These are phyloP conservation scores for Drosophila melanocephala DNA, from an alignment of 2,888 invertebrate genomes.

Conservation along the genomic window DNA sequence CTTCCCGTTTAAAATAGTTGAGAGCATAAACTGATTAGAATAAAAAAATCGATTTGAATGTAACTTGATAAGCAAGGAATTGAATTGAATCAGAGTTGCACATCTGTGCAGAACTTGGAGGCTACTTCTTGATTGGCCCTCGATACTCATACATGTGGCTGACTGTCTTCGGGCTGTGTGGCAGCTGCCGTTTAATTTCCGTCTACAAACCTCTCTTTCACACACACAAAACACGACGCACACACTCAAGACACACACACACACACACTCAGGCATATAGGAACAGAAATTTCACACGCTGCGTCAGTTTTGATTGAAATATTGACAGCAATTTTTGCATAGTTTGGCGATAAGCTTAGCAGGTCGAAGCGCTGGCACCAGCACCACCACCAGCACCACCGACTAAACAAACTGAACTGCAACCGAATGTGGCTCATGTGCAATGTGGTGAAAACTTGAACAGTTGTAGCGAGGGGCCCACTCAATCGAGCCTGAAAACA, in stretches of 20 bases:
- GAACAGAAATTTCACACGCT: constrained; percentile 14
- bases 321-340: constrained; percentile 75
- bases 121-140: constrained; percentile 19
- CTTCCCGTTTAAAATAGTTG: neutral
- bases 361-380: constrained; percentile 1
- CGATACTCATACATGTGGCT: constrained; percentile 5
- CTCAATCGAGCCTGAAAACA: constrained; percentile 67
- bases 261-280: neutral
- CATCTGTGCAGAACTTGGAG: neutral
- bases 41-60: neutral
- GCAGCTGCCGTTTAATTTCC: constrained; percentile 63
- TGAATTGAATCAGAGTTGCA: neutral
- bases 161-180: constrained; percentile 38
- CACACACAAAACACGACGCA: neutral
- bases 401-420: neutral
- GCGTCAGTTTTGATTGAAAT: constrained; percentile 76
- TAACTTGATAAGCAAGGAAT: no score
- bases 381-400: neutral
- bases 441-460: constrained; percentile 68
- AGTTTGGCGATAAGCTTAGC: constrained; percentile 62
- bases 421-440: constrained; percentile 50
- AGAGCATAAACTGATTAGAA: neutral
- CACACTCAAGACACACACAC: neutral
- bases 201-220: constrained; percentile 26
- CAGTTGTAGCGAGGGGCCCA: constrained; percentile 25